Conservation (phyloP, 2,797 vertebrate species). For the Orestias chungarensis region DNA sequence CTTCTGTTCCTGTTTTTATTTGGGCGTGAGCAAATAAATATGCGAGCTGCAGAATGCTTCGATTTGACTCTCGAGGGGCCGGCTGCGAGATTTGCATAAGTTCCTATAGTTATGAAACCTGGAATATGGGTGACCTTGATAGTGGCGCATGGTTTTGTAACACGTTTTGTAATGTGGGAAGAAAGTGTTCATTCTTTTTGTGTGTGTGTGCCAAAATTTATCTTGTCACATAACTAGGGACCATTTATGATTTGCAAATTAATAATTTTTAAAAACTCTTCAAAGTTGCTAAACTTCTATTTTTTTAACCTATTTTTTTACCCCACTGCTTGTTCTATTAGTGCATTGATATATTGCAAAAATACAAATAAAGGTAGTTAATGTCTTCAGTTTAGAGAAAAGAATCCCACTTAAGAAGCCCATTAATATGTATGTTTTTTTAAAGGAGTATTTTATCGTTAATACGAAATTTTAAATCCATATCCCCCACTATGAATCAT, state of each 20-base stretch:
- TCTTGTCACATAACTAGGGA: neutral
- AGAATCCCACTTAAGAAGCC: too few species aligned
- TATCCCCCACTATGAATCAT: too few species aligned
- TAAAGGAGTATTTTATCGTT: too few species aligned
- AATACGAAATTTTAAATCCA: too few species aligned
- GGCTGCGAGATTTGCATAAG: slow-evolving; percentile 55
- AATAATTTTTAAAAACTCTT: too few species aligned
- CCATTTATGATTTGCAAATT: neutral
- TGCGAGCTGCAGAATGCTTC: neutral
- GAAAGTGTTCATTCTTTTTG: slow-evolving; percentile 1
- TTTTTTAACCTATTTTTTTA: too few species aligned
- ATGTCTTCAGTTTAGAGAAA: too few species aligned
- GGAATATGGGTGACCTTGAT: slow-evolving; percentile 71
- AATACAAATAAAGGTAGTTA: too few species aligned
- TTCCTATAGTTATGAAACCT: slow-evolving; percentile 64
- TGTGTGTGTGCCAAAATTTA: slow-evolving; percentile 1
- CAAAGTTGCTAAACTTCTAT: too few species aligned
- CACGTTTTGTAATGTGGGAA: slow-evolving; percentile 41
- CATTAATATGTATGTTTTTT: too few species aligned
- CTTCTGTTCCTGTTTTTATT: neutral
- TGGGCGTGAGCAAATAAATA: slow-evolving; percentile 1
- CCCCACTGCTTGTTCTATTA: too few species aligned
- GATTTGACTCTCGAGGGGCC: slow-evolving; percentile 8
- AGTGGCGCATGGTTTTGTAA: slow-evolving; percentile 58
- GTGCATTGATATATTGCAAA: too few species aligned